Percentiles rank a stretch among this genome's conserved stretches.
Conservation (phyloP, 2,888 invertebrate species). For the Bedellia somnulentella region DNA sequence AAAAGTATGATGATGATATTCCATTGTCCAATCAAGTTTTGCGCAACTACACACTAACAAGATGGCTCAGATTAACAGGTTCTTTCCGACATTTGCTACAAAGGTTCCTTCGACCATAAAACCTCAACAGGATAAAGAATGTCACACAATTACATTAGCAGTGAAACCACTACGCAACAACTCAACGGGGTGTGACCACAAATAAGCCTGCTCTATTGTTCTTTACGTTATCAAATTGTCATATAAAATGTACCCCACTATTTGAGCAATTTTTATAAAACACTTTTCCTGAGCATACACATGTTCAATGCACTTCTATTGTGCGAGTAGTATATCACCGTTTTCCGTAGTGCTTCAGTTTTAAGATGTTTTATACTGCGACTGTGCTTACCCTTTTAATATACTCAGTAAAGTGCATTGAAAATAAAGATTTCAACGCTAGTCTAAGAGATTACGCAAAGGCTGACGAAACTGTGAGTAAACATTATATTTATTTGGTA, state of each 20-base stretch:
- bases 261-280: constrained; percentile 37
- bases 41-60: too few species aligned
- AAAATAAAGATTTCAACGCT: constrained; percentile 28
- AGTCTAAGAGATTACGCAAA: constrained; percentile 30
- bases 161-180: constrained; percentile 48
- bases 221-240: constrained; percentile 40
- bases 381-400: neutral
- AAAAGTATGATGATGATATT: neutral
- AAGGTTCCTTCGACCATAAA: too few species aligned
- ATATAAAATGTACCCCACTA: constrained; percentile 31
- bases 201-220: constrained; percentile 43
- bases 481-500: neutral
- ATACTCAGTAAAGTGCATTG: constrained; percentile 10
- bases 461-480: constrained; percentile 25
- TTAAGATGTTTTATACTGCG: neutral
- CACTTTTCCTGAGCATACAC: constrained; percentile 17
- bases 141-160: too few species aligned
- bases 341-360: neutral
- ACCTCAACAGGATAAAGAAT: too few species aligned
- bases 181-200: constrained; percentile 41
- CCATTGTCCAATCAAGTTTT: too few species aligned
- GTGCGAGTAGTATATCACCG: too few species aligned
- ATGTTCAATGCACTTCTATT: constrained; percentile 19
- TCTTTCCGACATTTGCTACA: constrained; percentile 18
- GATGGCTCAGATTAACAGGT: too few species aligned